Evolutionary conservation across 1,140 invertebrate genomes (phyloP), one percentile per base, ranked within the genome.

Genomic region (Hyphantria cunea): DNA sequence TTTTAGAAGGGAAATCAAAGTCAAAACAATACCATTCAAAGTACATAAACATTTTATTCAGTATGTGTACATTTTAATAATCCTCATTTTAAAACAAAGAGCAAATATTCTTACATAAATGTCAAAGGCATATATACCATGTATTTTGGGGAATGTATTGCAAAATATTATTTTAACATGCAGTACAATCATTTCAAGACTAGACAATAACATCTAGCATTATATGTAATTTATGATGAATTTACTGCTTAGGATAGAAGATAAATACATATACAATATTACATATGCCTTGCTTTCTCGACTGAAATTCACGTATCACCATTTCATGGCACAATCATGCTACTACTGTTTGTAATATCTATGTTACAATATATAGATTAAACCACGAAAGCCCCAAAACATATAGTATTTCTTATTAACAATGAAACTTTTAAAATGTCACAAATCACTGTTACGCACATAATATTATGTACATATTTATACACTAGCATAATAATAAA

Each of bases 131-230:
- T 61, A 55, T 44, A 25, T 48, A 70, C 52, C 50, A 70, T 63
- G 45, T 31, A 65, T 72, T 72, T 72, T 70, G 62, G 70, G 73
- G 73, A 72, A 72, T 72, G 70, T 72, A 68, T 76, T 76, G 63
- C 70, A 72, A 64, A 44, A 62, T 50, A 48, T 56, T 51, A 33
- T 25, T 33, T 9, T 54, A 51, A 37, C 34, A 37, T 11, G 8
- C 2, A 37, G 8, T 37, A 11, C 5, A 5, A 25, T 5, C 17
- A 5, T 25, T 25, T 25, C 17, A 25, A 5, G 17, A 25, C 17
- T 25, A 25, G 2, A 25, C 5, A 25, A 25, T 25, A 25, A 25
- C 5, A 25, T 25, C 17, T 25, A 25, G 17, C 17, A 25, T 25
- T 25, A 25, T 25, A 25, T 25, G 17, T 25, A 25, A 25, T 25